phyloP scores from a whole-genome alignment of 2,113 vertebrate species.

The Takifugu flavidus region DNA sequence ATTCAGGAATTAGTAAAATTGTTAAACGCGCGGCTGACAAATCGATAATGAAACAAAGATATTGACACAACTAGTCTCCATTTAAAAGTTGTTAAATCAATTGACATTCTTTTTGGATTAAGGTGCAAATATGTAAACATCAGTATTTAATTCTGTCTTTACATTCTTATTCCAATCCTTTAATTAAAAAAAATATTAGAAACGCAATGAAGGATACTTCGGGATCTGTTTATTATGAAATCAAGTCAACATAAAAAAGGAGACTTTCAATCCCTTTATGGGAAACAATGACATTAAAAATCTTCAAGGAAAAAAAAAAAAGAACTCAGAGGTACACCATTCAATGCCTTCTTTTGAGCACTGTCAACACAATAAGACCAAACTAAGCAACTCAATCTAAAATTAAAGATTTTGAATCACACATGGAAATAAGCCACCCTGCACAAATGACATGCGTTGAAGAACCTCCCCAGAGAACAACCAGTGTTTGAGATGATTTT shows the following conservation, averaged over 20 bases:
- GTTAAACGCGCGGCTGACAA: too few species aligned
- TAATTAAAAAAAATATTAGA: background rate
- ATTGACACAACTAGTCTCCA: too few species aligned
- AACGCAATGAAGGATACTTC: background rate
- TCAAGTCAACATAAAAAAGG: constrained; percentile 69
- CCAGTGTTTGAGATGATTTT: constrained; percentile 31
- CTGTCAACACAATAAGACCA: constrained; percentile 52
- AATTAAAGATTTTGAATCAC: constrained; percentile 38
- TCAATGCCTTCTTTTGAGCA: constrained; percentile 42
- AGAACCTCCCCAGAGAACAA: constrained; percentile 35
- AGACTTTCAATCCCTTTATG: constrained; percentile 54
- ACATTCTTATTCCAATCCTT: too few species aligned
- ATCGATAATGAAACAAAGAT: too few species aligned
- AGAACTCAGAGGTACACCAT: constrained; percentile 36
- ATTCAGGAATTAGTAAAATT: too few species aligned
- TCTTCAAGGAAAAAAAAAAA: constrained; percentile 32
- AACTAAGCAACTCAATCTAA: constrained; percentile 53
- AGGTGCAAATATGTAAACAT: too few species aligned
- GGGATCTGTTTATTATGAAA: constrained; percentile 81
- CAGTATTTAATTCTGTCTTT: too few species aligned
- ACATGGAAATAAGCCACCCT: constrained; percentile 40
- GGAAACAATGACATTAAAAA: constrained; percentile 65
- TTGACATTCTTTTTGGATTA: too few species aligned
- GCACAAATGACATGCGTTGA: constrained; percentile 59
- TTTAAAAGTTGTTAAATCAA: too few species aligned